These are phyloP conservation scores for Charanyca ferruginea DNA, from an alignment of 2,888 invertebrate species.

Conservation along the genomic window DNA sequence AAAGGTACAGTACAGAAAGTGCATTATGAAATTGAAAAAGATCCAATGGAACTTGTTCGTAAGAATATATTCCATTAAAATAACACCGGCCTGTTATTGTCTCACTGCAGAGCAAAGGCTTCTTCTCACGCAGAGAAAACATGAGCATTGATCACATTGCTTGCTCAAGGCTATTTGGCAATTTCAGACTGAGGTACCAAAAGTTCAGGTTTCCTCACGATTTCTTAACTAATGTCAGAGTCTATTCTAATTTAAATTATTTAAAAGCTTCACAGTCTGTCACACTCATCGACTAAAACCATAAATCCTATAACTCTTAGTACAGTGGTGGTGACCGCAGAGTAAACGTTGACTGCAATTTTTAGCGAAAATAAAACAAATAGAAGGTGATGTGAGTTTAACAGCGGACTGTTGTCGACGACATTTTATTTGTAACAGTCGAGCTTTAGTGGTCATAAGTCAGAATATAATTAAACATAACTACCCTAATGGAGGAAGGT, in stretches of 20 bases:
- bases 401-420: conserved; percentile 5
- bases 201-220: too few species aligned
- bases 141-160: too few species aligned
- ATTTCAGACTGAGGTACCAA: too few species aligned
- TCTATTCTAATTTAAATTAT: neutral
- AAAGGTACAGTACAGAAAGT: too few species aligned
- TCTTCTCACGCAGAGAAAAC: too few species aligned
- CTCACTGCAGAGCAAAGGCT: too few species aligned
- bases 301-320: conserved; percentile 4
- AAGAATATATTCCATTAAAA: too few species aligned
- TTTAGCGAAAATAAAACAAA: conserved; percentile 26
- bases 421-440: conserved; percentile 19
- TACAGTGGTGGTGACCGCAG: conserved; percentile 23
- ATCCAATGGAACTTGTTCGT: too few species aligned
- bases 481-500: neutral
- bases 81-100: too few species aligned
- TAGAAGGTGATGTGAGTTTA: conserved; percentile 14
- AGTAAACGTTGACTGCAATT: conserved; percentile 18
- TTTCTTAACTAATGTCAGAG: too few species aligned
- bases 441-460: neutral
- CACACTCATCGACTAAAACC: neutral
- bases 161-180: too few species aligned
- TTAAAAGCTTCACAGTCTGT: neutral
- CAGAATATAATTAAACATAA: conserved; percentile 11
- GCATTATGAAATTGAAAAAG: too few species aligned